These are phyloP conservation scores for Eubasilissa regina DNA, from an alignment of 1,140 invertebrate genomes.

Conservation along the genomic window DNA sequence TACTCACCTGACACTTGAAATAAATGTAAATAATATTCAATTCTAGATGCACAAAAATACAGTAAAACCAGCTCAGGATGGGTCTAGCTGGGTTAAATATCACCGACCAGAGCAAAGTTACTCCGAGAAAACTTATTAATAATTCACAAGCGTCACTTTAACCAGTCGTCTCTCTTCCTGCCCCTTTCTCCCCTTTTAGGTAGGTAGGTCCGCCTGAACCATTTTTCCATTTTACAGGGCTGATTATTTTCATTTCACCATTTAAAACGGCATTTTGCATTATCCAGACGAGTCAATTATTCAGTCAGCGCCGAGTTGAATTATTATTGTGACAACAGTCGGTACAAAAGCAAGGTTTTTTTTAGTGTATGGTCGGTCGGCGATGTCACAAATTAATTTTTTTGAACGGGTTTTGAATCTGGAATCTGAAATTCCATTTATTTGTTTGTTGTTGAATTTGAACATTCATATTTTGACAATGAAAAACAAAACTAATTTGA, in stretches of 20 bases:
- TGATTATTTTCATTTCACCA: conserved; percentile 16
- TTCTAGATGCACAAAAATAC: conserved; percentile 3
- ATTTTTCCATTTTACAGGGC: background rate
- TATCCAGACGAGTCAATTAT: conserved; percentile 20
- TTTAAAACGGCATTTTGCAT: conserved; percentile 13
- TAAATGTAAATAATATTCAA: too few relatives aligned
- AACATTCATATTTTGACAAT: too few relatives aligned
- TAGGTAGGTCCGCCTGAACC: background rate
- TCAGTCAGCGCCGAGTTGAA: background rate
- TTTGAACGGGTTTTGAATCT: too few relatives aligned
- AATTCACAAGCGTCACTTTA: conserved; percentile 11
- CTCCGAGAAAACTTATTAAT: conserved; percentile 15
- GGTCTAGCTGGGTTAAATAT: background rate
- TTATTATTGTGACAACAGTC: too few relatives aligned
- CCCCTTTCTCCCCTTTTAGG: too few relatives aligned
- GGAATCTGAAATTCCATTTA: too few relatives aligned
- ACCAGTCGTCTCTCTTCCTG: background rate
- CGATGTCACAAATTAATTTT: too few relatives aligned
- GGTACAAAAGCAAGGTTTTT: too few relatives aligned
- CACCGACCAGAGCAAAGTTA: background rate
- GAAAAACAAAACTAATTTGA: too few relatives aligned
- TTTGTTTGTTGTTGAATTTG: too few relatives aligned
- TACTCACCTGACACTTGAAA: too few relatives aligned
- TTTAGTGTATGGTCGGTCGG: too few relatives aligned
- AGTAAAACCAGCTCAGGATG: background rate